Evolutionary conservation across 2,888 invertebrate species (phyloP), one percentile per base, ranked within the genome.

Genomic region (Oscheius myriophilus): DNA sequence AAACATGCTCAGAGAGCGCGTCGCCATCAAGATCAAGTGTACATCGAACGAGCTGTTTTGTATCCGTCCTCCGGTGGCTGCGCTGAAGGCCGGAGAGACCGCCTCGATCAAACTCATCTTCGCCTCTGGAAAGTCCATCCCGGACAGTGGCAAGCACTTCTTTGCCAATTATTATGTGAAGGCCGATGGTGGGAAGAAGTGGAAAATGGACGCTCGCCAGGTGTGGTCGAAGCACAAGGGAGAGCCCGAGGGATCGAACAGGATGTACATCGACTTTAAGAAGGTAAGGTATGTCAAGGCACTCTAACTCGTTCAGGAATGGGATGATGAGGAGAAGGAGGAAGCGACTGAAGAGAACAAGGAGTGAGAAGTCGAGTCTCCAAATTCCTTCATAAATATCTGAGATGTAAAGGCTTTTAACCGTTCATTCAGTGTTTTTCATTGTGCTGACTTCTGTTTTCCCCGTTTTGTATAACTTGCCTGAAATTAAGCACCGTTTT

Each of bases 31-130:
- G 68, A 72, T 81, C 49, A 81, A 81, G 51, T 81, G 81, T 70
- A 81, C 81, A 3, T 73, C 76, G 58, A 81, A 81, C 71, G 81
- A 81, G 21, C 69, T 81, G 76, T 81, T 81, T 71, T 71, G 79
- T 23, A 79, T 79, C 51, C 74, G 79, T 7, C 79, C 75, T 12
- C 81, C 81, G 0, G 76, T 81, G 41, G 77, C 75, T 0, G 46
- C 59, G 16, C 58, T 81, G 23, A 67, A 71, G 42, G 54, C 71
- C 6, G 67, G 62, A 16, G 76, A 73, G 23, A 54, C 57, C 11
- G 23, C 39, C 2, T 42, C 21, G 18, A 52, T 59, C 59, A 58
- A 78, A 75, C 58, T 78, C 39, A 46, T 67, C 26, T 78, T 80
- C 72, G 75, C 71, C 52, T 45, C 79, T 1, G 79, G 79, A 49